Conservation (phyloP, 2,888 invertebrate species). For the Pammene fasciana region DNA sequence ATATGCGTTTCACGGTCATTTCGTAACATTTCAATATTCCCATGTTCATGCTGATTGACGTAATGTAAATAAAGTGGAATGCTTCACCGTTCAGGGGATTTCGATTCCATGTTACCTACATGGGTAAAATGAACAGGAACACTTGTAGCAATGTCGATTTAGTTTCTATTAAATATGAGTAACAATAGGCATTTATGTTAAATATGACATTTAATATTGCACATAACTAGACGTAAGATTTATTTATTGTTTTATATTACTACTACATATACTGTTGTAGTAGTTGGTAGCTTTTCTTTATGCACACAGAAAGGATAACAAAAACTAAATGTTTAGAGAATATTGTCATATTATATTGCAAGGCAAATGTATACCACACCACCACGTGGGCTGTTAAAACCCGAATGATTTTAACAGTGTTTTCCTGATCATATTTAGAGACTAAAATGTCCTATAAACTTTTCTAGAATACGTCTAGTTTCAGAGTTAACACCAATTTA, state of each 20-base stretch:
- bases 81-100: conserved; percentile 47
- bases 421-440: no score
- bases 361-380: no score
- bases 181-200: neutral
- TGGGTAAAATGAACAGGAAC: conserved; percentile 41
- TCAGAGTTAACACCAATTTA: no score
- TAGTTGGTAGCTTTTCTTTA: no score
- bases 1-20: conserved; percentile 78
- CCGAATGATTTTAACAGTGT: no score
- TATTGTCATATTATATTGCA: no score
- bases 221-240: neutral
- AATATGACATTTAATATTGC: neutral
- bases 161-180: neutral
- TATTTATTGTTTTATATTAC: neutral
- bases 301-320: no score
- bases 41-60: conserved; percentile 56
- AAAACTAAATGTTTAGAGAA: no score
- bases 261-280: no score
- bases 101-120: conserved; percentile 44
- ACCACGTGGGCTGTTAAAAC: no score
- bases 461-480: no score
- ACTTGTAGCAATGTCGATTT: conserved; percentile 17
- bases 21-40: conserved; percentile 73
- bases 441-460: no score
- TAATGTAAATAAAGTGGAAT: conserved; percentile 60